Evolutionary conservation across 2,113 vertebrate species (phyloP).

Genomic region (Entomyzon cyanotis): DNA sequence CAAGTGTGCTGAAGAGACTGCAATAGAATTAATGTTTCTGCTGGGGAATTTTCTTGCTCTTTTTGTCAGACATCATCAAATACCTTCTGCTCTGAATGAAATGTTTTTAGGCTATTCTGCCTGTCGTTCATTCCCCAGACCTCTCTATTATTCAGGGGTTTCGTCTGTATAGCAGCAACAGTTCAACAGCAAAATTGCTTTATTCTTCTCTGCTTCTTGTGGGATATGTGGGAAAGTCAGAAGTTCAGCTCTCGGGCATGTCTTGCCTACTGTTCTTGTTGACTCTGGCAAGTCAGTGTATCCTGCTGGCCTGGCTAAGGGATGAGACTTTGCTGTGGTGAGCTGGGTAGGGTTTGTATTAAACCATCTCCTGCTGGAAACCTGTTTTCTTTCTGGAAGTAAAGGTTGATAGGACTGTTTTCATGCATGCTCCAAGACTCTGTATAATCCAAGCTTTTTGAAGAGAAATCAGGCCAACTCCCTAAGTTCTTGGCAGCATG

Average conservation of each 20-base stretch:
- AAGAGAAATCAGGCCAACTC: background rate
- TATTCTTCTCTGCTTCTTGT: background rate
- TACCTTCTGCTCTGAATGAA: background rate
- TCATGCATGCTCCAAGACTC: background rate
- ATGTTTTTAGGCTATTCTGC: background rate
- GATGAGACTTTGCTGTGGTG: background rate
- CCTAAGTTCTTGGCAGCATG: background rate
- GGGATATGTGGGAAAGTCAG: background rate
- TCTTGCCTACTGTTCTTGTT: conserved; percentile 7
- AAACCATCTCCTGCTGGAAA: background rate
- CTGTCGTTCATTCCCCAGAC: background rate
- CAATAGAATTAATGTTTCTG: background rate
- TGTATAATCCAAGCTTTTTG: background rate
- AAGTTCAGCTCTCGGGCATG: background rate
- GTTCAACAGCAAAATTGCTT: background rate
- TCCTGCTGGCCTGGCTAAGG: background rate
- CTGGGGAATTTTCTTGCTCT: background rate
- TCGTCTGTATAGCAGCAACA: background rate
- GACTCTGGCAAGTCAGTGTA: background rate
- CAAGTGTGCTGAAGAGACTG: background rate
- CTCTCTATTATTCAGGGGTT: background rate
- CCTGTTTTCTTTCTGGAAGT: background rate
- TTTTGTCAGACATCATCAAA: background rate
- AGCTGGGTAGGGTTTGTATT: background rate
- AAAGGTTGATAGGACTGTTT: background rate